Base-by-base conservation (phyloP, 2,113 vertebrate genomes). In the Bubo scandiacus region DNA sequence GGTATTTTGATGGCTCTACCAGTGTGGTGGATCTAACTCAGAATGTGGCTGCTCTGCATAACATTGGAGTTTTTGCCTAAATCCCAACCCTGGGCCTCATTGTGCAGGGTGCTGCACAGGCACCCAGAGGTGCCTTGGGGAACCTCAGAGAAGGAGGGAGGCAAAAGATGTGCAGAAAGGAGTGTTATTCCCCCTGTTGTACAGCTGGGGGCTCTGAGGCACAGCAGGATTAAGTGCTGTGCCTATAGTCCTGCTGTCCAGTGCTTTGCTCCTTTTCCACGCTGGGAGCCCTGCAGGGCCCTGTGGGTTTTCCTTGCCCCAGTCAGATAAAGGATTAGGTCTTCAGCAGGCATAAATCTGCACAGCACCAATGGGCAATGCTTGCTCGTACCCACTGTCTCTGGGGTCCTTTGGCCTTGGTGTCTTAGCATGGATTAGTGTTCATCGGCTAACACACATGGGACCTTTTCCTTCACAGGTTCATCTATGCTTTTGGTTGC, bases 181-280 rank as follows among this genome's bases (percentile, higher is more conserved):
- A 27, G 36, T 92, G 80, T 73, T 74, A 26, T 86, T 96, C 52
- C 38, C 18, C 13, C 16, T 51, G 63, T 22, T 20, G 47, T 80
- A 82, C 91, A 93, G 93, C 88, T 87, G 82, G 66, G 88, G 91
- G 92, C 88, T 88, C 88, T 16, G 73, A 93, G 90, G 81, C 92
- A 81, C 85, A 68, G 89, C 74, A n/a, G 68, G 45, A 81, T 38
- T 10, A 22, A 26, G 19, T 1, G 23, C 52, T 29, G 30, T 63
- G 62, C 75, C 75, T 83, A 54, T 55, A 43, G 40, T 12, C 58
- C 43, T 20, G 34, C 58, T 55, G 85, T 2, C 68, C 86, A 11
- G 10, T 3, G 43, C 27, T 54, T 12, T 15, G 0, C 62, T 78
- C 38, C 66, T n/a, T 26, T 5, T 15, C 55, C 71, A 34, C 10